Percentiles rank a stretch among this genome's conserved stretches.
Evolutionary conservation across 2,888 invertebrate genomes (phyloP).

Genomic region (Epinotia nisella): DNA sequence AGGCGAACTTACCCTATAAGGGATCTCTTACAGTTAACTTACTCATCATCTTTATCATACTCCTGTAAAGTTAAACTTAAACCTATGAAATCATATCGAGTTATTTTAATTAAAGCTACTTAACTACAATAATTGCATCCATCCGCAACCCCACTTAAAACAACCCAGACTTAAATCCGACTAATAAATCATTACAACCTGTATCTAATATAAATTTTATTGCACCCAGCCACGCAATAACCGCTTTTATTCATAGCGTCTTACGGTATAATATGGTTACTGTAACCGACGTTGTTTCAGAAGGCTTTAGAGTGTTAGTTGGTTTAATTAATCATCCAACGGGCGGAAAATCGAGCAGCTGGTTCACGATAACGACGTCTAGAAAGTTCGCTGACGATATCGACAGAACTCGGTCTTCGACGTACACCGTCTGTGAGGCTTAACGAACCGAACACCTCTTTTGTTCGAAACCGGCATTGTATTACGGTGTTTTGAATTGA

Average conservation of each 20-base stretch:
- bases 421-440: constrained; percentile 8
- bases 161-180: constrained; percentile 27
- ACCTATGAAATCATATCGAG: neutral
- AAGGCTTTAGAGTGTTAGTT: constrained; percentile 52
- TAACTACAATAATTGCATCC: constrained; percentile 18
- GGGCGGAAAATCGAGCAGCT: constrained; percentile 77
- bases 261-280: constrained; percentile 41
- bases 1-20: too few relatives aligned
- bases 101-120: constrained; percentile 13
- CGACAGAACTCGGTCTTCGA: constrained; percentile 29
- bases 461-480: constrained; percentile 24
- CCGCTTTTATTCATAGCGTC: constrained; percentile 33
- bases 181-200: constrained; percentile 41
- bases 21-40: too few relatives aligned
- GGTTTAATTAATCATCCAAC: constrained; percentile 76
- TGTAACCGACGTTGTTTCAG: constrained; percentile 23
- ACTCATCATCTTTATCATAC: too few relatives aligned
- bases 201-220: constrained; percentile 37
- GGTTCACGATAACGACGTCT: constrained; percentile 69
- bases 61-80: neutral
- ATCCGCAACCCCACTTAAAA: constrained; percentile 21
- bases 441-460: constrained; percentile 10
- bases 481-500: constrained; percentile 5
- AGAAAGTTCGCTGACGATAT: constrained; percentile 56
- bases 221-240: constrained; percentile 1